Conservation (phyloP, 2,888 invertebrate genomes). For the Clusia tigrina region DNA sequence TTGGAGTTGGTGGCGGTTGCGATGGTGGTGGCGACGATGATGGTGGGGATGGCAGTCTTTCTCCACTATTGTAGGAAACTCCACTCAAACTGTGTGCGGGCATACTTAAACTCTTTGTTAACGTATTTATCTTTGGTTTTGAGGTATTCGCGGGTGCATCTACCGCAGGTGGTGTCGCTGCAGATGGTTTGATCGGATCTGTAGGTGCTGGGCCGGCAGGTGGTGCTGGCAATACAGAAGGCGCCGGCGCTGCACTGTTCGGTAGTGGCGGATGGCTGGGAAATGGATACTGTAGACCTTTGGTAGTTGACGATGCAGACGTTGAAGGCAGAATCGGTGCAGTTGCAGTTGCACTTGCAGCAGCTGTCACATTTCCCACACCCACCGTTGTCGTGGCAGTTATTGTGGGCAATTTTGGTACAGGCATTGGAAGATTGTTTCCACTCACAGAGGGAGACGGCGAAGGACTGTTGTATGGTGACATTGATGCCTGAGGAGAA, state of each 20-base stretch:
- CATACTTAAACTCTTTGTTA: constrained; percentile 61
- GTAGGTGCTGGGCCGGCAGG: constrained; percentile 39
- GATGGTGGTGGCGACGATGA: no score
- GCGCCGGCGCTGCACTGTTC: constrained; percentile 57
- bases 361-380: neutral
- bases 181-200: constrained; percentile 30
- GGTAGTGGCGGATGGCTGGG: constrained; percentile 77
- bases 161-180: constrained; percentile 31
- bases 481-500: constrained; percentile 63
- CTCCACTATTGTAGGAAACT: constrained; percentile 26
- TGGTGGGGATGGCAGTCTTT: constrained; percentile 28
- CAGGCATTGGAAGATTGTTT: constrained; percentile 17
- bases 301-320: constrained; percentile 51
- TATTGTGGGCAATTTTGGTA: constrained; percentile 18
- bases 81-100: constrained; percentile 38
- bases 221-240: constrained; percentile 52
- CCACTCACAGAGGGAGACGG: constrained; percentile 59
- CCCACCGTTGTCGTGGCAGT: constrained; percentile 26
- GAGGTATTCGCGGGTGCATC: constrained; percentile 42
- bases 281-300: constrained; percentile 77
- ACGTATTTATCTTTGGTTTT: constrained; percentile 52
- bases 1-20: constrained; percentile 30
- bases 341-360: constrained; percentile 13
- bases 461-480: constrained; percentile 64
- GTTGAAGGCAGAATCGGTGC: constrained; percentile 26